Percentiles rank a stretch among this genome's conserved stretches.
phyloP scores from a whole-genome alignment of 1,140 invertebrate species.

The Teleogryllus occipitalis region DNA sequence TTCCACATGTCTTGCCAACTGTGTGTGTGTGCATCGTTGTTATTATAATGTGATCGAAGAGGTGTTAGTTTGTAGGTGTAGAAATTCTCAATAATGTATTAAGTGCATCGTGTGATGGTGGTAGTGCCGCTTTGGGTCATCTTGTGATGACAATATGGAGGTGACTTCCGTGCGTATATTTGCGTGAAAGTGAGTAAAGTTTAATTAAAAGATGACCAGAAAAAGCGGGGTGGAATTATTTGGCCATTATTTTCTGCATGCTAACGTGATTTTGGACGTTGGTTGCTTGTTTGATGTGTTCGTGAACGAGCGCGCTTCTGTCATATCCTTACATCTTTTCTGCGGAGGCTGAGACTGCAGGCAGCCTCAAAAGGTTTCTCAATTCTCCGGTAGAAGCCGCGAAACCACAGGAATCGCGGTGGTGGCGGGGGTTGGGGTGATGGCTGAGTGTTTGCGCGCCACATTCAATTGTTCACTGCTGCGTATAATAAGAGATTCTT shows the following conservation, averaged over 20 bases:
- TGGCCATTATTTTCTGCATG: background rate
- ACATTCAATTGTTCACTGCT: background rate
- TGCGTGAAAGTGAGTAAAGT: background rate
- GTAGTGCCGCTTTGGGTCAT: background rate
- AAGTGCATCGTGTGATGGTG: background rate
- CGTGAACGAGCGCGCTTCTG: background rate
- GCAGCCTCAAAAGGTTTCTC: background rate
- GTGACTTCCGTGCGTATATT: background rate
- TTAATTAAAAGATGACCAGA: background rate
- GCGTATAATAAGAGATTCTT: background rate
- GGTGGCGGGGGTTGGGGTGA: background rate
- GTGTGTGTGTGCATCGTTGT: background rate
- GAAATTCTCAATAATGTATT: background rate
- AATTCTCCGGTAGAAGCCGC: background rate
- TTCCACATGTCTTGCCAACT: background rate
- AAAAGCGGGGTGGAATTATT: background rate
- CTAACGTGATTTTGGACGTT: too few species aligned
- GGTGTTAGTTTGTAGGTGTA: background rate
- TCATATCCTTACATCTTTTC: background rate
- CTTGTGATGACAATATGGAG: background rate
- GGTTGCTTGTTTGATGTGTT: background rate
- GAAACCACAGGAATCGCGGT: background rate
- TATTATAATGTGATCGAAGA: too few species aligned
- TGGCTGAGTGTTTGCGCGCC: background rate
- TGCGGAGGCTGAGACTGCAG: background rate